phyloP scores from a whole-genome alignment of 2,113 vertebrate species.

The Neodon shergylaensis region DNA sequence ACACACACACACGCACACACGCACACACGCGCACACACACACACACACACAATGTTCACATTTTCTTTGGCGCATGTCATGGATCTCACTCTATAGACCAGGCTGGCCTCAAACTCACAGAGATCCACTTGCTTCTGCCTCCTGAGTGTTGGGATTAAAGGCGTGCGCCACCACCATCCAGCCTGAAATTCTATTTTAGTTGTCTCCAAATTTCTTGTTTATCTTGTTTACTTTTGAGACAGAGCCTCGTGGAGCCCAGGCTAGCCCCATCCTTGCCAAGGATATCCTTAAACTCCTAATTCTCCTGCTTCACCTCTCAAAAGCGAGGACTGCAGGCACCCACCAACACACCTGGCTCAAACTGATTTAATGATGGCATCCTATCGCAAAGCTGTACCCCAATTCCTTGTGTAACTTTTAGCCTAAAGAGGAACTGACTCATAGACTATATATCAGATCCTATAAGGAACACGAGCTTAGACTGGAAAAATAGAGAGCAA shows the following conservation, averaged over 20 bases:
- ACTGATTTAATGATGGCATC: constrained; percentile 29
- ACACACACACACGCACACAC: no score
- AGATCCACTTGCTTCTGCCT: no score
- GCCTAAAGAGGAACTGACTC: constrained; percentile 41
- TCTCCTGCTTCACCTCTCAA: not conserved
- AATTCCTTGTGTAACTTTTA: constrained; percentile 47
- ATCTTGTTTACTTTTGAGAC: not conserved
- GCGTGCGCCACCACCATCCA: no score
- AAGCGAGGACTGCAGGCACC: not conserved
- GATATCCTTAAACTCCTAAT: not conserved
- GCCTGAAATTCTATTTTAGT: constrained; percentile 41
- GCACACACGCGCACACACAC: no score
- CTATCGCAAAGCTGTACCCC: constrained; percentile 4
- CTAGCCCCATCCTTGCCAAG: not conserved
- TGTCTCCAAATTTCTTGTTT: not conserved
- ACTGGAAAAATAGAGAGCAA: not conserved
- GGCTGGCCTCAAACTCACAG: no score
- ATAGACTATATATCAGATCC: constrained; percentile 10
- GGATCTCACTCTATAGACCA: no score
- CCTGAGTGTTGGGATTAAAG: no score
- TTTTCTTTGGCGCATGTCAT: not conserved
- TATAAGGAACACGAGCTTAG: not conserved
- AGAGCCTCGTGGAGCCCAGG: not conserved
- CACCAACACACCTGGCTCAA: not conserved
- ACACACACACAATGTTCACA: not conserved